phyloP scores from a whole-genome alignment of 2,888 invertebrate species.

The Tinea pellionella region DNA sequence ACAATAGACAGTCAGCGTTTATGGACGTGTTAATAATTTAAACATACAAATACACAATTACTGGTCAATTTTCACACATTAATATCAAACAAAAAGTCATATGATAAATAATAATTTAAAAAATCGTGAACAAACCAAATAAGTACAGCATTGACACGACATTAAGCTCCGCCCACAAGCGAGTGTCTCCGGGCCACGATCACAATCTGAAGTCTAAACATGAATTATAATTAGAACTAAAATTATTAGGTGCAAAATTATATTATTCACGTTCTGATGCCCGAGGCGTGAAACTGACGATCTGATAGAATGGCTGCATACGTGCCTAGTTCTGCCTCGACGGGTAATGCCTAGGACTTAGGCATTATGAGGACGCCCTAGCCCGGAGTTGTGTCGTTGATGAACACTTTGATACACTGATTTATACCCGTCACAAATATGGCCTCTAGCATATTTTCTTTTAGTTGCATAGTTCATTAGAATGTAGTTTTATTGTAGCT shows the following conservation, averaged over 20 bases:
- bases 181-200: slow-evolving; percentile 10
- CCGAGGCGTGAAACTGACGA: slow-evolving; percentile 27
- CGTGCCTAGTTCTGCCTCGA: slow-evolving; percentile 5
- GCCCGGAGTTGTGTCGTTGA: slow-evolving; percentile 11
- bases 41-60: background rate
- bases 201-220: slow-evolving; percentile 18
- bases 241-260: slow-evolving; percentile 61
- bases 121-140: background rate
- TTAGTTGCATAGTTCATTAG: background rate
- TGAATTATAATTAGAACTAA: slow-evolving; percentile 52
- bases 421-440: slow-evolving; percentile 7
- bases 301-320: slow-evolving; percentile 31
- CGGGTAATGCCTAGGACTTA: slow-evolving; percentile 4
- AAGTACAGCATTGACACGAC: slow-evolving; percentile 10
- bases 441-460: background rate
- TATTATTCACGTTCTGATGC: slow-evolving; percentile 29
- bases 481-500: no score
- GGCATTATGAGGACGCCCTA: slow-evolving; percentile 7
- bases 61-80: slow-evolving; percentile 4
- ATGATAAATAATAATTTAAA: background rate
- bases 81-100: background rate
- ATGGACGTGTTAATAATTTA: background rate
- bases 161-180: slow-evolving; percentile 2
- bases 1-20: background rate
- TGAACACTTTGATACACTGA: slow-evolving; percentile 10